Evolutionary conservation across 1,140 invertebrate genomes (phyloP).

Genomic region (Neodiprion lecontei): DNA sequence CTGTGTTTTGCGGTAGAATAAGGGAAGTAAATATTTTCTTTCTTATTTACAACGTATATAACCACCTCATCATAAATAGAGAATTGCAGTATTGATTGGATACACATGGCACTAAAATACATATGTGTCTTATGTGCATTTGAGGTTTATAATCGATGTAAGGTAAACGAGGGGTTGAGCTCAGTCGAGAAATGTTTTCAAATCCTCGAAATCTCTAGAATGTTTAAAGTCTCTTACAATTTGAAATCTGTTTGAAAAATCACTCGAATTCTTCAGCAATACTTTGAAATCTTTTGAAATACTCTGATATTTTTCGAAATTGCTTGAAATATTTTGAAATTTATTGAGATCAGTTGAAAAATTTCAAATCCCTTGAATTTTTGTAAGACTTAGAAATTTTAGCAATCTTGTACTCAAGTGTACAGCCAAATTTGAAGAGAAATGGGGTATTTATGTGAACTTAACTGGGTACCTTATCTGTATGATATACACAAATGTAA

Average conservation of each 20-base stretch:
- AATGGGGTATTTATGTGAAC: background rate
- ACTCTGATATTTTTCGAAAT: background rate
- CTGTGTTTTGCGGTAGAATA: background rate
- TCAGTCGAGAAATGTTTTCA: background rate
- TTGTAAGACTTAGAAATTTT: background rate
- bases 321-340: background rate
- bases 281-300: background rate
- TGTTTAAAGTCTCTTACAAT: background rate
- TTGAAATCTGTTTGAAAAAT: background rate
- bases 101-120: background rate
- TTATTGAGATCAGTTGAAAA: background rate
- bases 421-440: background rate
- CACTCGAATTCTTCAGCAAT: background rate
- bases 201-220: background rate
- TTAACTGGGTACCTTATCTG: background rate
- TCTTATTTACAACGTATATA: background rate
- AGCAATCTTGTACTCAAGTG: background rate
- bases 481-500: background rate
- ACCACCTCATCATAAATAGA: background rate
- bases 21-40: background rate
- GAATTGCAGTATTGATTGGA: background rate
- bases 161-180: background rate
- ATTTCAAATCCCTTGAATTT: background rate
- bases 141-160: background rate
- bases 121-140: background rate